Base-by-base conservation (phyloP, 2,113 vertebrate genomes). In the Hoplias malabaricus region DNA sequence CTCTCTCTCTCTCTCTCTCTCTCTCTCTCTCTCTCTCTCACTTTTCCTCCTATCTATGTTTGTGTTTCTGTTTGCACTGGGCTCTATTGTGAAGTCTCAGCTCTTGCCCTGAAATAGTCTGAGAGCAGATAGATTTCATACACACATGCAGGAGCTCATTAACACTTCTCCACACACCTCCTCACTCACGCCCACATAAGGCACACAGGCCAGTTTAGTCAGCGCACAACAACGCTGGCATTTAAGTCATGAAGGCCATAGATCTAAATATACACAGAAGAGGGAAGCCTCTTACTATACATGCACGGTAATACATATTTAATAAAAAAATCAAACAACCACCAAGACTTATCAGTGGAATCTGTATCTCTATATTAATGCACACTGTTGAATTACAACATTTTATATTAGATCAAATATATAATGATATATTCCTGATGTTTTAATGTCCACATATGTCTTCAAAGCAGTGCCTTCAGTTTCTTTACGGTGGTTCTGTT, bases 131-230 rank as follows among this genome's bases (percentile, higher is more conserved):
- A 68, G 73, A 63, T 83, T 71, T 76, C 72, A 81, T 54, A 54
- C 79, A 81, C 75, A 81, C 50, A 84, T 56, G 68, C 42, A 75
- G 12, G 56, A 11, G 48, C 53, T 75, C 59, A 81, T 72, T 70
- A 71, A 48, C 76, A 84, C 68, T 74, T 81, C 59, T 69, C 65
- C 46, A 16, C 61, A 81, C 65, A 77, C 78, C 70, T 75, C 78
- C 74, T 66, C 54, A 69, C 43, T 73, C 66, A 77, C 73, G 73
- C 78, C 78, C 75, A 84, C 82, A 78, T 63, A 67, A 23, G 48
- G 43, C 57, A 75, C 75, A 53, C 48, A 71, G 69, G 71, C 75
- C 70, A 69, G 33, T 68, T 77, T 80, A 83, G 78, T 80, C 78
- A 79, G 73, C 54, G 69, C 16, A 31, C 61, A 70, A 70, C 66